Evolutionary conservation across 2,888 invertebrate genomes (phyloP), one percentile per base, ranked within the genome.

Genomic region (Drosophila merina): DNA sequence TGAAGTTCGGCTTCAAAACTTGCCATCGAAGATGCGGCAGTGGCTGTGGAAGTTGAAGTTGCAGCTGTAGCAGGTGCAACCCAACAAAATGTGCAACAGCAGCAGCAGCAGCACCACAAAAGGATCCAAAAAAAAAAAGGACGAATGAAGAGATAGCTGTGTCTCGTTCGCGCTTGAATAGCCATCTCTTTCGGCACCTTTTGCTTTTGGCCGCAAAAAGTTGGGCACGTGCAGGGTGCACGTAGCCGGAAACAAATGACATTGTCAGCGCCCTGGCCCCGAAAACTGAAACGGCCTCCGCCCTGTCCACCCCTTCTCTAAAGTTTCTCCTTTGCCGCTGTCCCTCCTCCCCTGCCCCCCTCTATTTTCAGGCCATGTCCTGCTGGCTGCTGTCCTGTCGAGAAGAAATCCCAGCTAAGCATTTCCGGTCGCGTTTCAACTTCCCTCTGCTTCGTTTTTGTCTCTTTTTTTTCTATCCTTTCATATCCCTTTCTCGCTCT

Each of bases 241-340:
- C 79, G 82, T 81, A 77, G 75, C 83, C 80, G 83, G 83, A 83
- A 82, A 82, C 77, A 83, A 83, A 84, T 77, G 83, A 86, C 82
- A 77, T 77, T 86, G 83, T 79, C 86, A 83, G 76, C 80, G 77
- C 77, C 72, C 51, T 40, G 66, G 52, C 64, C 64, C 64, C 64
- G 38, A 31, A 49, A 63, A 63, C 63, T 50, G 50, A 63, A 63
- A 63, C 12, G 42, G 44, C 33, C 31, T 20, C 12, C 10, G 8
- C 26, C 14, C 28, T 6, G 6, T 5, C 4, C 28, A 0, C 3
- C 28, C 4, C 3, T 28, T 28, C 28, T 20, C 20, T 20, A 20
- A 20, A 28, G 28, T 28, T 28, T 4, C 28, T 0, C 36, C 36
- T 60, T 33, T 14, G 14, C 14, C 14, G 14, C 14, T 14, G 14